Base-by-base conservation (phyloP, 2,113 vertebrate genomes). In the Cathartes aura region DNA sequence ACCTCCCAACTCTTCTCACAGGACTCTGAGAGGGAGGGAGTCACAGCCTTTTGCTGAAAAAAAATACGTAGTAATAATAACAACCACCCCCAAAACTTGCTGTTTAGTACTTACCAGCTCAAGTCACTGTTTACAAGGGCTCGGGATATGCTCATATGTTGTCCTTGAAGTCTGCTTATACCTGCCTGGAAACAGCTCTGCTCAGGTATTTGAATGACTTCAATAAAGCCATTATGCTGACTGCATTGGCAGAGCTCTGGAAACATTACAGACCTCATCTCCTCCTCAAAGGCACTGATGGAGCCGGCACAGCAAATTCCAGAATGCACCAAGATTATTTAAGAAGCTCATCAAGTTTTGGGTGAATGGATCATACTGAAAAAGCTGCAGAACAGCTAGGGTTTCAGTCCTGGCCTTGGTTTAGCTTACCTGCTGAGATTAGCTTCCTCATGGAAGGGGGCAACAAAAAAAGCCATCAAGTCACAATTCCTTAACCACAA, bases 201-300 rank as follows among this genome's bases (percentile, higher is more conserved):
- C 60, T 52, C 50, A 81, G 89, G 74, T 93, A 90, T 48, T 34
- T 63, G 43, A 79, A 60, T 27, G 43, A 59, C 78, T 95, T 73
- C 64, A 94, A 56, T 48, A 96, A 87, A 93, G 64, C 62, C 75
- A 68, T 87, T 93, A 56, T 12, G 92, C 82, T 81, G 90, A 95
- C 92, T 82, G 52, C 67, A 26, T 40, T 78, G 73, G 90, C 94
- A 95, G 58, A 60, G 53, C 75, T 96, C 79, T 95, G 80, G 32
- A 90, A 88, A 62, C 56, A 73, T 38, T 27, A 87, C 38, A 78
- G 78, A 91, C 34, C 81, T 91, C 47, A 7, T 32, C 87, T 84
- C 64, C 40, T 87, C 47, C 82, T 86, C 76, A 86, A 67, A 95
- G 86, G 71, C 89, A 85, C 52, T 1, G 0, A 53, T 2, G 7